A percentile compares a stretch with the other conserved stretches of the same genome.
These are phyloP conservation scores for Strigamia transsilvanica DNA, from an alignment of 2,888 invertebrate genomes.

Conservation along the genomic window DNA sequence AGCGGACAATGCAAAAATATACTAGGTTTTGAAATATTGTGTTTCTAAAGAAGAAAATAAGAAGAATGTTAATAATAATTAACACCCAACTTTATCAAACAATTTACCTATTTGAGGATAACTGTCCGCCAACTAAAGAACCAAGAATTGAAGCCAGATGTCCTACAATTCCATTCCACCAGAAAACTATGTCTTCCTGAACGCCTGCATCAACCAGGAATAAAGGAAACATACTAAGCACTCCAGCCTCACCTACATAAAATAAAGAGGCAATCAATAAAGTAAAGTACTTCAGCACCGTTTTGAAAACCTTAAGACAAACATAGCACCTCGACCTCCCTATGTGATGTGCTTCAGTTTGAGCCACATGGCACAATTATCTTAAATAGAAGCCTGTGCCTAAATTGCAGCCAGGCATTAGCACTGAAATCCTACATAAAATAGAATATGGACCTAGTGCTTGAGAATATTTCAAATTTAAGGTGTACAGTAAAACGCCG, in stretches of 20 bases:
- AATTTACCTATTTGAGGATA: not conserved
- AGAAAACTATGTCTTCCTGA: not conserved
- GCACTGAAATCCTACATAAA: too few relatives aligned
- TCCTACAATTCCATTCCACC: slow-evolving; percentile 51
- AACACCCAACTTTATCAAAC: not conserved
- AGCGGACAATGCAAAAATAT: not conserved
- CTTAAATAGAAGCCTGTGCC: too few relatives aligned
- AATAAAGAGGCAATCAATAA: not conserved
- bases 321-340: too few relatives aligned
- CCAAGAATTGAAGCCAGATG: slow-evolving; percentile 35
- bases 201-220: slow-evolving; percentile 48
- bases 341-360: too few relatives aligned
- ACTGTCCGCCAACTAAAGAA: slow-evolving; percentile 21
- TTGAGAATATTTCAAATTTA: too few relatives aligned
- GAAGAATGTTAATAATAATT: not conserved
- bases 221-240: slow-evolving; percentile 12
- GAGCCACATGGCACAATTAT: too few relatives aligned
- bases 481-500: too few relatives aligned
- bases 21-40: slow-evolving; percentile 10
- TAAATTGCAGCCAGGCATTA: too few relatives aligned
- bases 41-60: not conserved
- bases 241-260: slow-evolving; percentile 16
- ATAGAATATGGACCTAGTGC: too few relatives aligned
- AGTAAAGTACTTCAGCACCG: not conserved
- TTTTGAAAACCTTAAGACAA: too few relatives aligned